Evolutionary conservation across 2,888 invertebrate genomes (phyloP), one percentile per base, ranked within the genome.

Genomic region (Morpho helenor): DNA sequence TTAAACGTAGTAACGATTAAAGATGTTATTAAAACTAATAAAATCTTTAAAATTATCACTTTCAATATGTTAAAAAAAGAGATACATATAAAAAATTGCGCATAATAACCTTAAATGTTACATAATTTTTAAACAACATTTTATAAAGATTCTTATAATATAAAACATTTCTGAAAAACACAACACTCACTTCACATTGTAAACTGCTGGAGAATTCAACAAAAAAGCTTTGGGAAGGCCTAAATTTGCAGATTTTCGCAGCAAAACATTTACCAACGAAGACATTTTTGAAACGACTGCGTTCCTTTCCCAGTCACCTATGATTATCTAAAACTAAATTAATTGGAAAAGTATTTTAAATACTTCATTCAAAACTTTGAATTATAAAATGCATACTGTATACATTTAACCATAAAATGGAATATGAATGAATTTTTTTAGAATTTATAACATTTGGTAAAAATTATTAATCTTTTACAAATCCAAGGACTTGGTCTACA

Each of bases 241-340:
- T 62, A 91, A 82, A 77, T 86, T 86, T 54, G 85, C 66, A 23
- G 91, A 85, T 91, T 92, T 93, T 79, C 91, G 91, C 72, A 93
- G 76, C 80, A 93, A 89, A 73, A 91, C 91, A 86, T 84, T 90
- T 54, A 88, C 64, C 42, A 90, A 63, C 72, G 84, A 87, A 74
- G 86, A 84, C 90, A 90, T 89, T 80, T 84, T 87, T 92, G 71
- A 74, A 68, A 67, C 75, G 71, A 80, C 74, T 79, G 60, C 68
- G 72, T 70, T 76, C 68, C 76, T 70, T 74, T 76, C 62, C 60
- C 2, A 61, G 31, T 31, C 31, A 31, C 31, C 31, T 31, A 31
- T 31, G 5, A 3, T 3, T 31, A 31, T 31, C 31, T 31, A 31
- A 3, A 31, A 31, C 31, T 31, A 31, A 31, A 31, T 31, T 31